Conservation (phyloP, 2,113 vertebrate species). For the Nycticebus coucang region DNA sequence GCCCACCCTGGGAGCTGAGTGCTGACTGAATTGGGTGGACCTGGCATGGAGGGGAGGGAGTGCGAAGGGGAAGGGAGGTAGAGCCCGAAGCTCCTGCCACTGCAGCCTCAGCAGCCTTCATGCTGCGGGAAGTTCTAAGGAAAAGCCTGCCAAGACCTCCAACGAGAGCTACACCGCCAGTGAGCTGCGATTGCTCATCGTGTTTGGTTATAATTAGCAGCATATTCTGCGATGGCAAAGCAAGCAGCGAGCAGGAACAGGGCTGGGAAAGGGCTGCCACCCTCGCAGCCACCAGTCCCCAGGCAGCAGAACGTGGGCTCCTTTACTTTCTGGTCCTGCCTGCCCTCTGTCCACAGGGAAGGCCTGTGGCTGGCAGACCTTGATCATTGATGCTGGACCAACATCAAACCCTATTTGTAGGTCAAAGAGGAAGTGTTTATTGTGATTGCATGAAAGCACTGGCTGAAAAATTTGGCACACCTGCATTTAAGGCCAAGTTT, state of each 20-base stretch:
- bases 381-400: background rate
- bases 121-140: background rate
- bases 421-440: background rate
- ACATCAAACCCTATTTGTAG: background rate
- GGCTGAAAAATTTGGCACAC: background rate
- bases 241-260: background rate
- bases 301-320: background rate
- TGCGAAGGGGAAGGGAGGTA: background rate
- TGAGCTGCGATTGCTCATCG: constrained; percentile 68
- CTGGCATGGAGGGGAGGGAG: background rate
- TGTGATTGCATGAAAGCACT: background rate
- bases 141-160: constrained; percentile 55
- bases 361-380: background rate
- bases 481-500: background rate
- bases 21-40: background rate
- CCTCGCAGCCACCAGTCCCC: background rate
- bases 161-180: background rate
- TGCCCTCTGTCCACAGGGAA: background rate
- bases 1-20: background rate
- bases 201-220: constrained; percentile 68
- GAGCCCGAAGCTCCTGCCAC: background rate
- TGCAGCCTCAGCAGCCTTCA: fast-evolving
- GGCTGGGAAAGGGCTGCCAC: constrained; percentile 45
- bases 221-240: constrained; percentile 39
- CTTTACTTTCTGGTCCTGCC: background rate